Percentiles rank a stretch among this genome's conserved stretches.
phyloP scores from a whole-genome alignment of 2,797 vertebrate genomes.

The Cyclopterus lumpus region DNA sequence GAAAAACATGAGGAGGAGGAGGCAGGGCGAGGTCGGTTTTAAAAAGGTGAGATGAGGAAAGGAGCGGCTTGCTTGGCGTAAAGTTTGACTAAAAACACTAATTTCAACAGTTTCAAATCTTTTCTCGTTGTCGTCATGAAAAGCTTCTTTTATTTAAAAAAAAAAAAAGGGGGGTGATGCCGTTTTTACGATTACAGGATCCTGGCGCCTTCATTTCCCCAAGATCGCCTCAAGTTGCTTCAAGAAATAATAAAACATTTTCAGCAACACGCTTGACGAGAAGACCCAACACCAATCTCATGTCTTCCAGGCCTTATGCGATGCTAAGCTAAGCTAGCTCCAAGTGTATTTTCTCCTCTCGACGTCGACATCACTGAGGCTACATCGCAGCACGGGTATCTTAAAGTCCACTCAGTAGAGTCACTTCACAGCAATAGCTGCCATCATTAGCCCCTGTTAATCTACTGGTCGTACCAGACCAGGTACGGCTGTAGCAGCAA shows the following conservation, averaged over 20 bases:
- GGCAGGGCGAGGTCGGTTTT: conserved; percentile 20
- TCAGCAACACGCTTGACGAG: too few species aligned
- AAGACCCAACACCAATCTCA: not conserved
- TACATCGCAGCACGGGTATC: not conserved
- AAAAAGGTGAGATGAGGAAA: not conserved
- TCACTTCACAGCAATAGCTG: not conserved
- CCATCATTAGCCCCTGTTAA: not conserved
- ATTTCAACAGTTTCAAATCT: not conserved
- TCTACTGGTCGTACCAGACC: not conserved
- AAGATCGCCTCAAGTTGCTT: too few species aligned
- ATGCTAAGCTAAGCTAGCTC: not conserved
- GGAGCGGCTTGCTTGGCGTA: not conserved
- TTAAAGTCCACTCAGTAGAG: not conserved
- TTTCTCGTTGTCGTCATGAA: not conserved
- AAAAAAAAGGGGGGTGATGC: too few species aligned
- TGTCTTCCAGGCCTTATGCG: not conserved
- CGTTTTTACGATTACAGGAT: too few species aligned
- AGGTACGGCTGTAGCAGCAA: not conserved
- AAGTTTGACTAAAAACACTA: too few species aligned
- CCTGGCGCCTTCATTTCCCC: too few species aligned
- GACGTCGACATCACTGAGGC: not conserved
- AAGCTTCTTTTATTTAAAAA: too few species aligned
- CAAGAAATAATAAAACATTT: too few species aligned
- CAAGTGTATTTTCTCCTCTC: not conserved
- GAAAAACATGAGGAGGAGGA: not conserved